Evolutionary conservation across 2,797 vertebrate species (phyloP).

Genomic region (Cossypha caffra): DNA sequence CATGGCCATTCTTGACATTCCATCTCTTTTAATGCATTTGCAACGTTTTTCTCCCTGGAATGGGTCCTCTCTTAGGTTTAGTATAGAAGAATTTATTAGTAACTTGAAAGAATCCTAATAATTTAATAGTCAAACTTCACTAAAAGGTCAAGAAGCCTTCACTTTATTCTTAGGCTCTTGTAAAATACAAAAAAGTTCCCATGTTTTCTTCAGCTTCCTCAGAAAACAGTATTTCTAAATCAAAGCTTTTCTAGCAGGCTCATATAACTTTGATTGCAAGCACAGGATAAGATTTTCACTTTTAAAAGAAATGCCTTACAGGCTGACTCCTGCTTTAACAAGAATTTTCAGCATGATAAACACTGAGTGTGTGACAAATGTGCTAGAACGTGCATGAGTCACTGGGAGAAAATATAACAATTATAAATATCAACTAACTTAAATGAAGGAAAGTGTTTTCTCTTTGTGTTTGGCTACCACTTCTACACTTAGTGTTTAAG

Average conservation of each 20-base stretch:
- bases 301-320: background rate
- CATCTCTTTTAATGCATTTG: background rate
- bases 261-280: background rate
- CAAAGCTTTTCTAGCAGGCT: background rate
- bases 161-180: background rate
- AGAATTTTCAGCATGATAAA: background rate
- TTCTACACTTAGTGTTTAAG: background rate
- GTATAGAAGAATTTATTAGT: background rate
- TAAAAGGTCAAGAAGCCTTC: background rate
- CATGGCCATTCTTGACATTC: background rate
- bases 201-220: background rate
- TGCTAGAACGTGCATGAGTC: background rate
- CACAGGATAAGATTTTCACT: background rate
- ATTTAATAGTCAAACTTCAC: background rate
- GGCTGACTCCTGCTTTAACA: background rate
- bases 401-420: background rate
- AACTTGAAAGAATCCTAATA: background rate
- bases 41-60: background rate
- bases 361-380: background rate
- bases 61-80: background rate
- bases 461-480: background rate
- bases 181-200: accelerated
- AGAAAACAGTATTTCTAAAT: background rate
- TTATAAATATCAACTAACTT: background rate
- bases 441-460: background rate